Evolutionary conservation across 2,113 vertebrate genomes (phyloP), one percentile per base, ranked within the genome.

Genomic region (Platycercus adscitus): DNA sequence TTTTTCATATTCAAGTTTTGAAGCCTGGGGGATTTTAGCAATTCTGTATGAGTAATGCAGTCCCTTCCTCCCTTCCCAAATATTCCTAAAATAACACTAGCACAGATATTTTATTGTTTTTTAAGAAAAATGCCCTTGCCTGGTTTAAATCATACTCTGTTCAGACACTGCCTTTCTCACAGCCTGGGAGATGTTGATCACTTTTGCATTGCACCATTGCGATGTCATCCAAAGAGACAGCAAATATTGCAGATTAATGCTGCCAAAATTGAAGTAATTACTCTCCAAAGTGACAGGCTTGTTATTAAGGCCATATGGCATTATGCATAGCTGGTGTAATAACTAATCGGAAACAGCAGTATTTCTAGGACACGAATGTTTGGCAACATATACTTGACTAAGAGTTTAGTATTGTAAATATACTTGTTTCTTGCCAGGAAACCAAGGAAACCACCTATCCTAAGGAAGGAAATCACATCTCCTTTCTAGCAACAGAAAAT

Each of bases 241-340:
- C 95, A 93, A 95, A 93, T 88, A 94, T 86, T 90, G 72, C 83
- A 78, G 92, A 93, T 94, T 75, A 87, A 89, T 85, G 75, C 72
- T 94, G 95, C 95, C 96, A 96, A 92, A 93, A 92, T 82, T 87
- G 82, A 93, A 96, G 92, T 95, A 92, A 95, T 94, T 95, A 69
- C 76, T 85, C 84, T 87, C 49, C 56, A 86, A 91, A 94, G 86
- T 88, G 94, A 94, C 77, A 89, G 92, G 86, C 69, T 2, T 91
- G 70, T 94, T 96, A 96, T 93, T 93, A 86, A 76, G 70, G 86
- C 96, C 96, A 95, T 96, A 97, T 96, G 96, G 93, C 83, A 56
- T 91, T 89, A 58, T 58, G 86, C 88, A 70, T 88, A 49, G 82
- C 46, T 92, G 88, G 80, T 85, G 63, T 91, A 94, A 93, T 88